Conservation (phyloP, 2,888 invertebrate species). For the Kryphioiulus occultus region DNA sequence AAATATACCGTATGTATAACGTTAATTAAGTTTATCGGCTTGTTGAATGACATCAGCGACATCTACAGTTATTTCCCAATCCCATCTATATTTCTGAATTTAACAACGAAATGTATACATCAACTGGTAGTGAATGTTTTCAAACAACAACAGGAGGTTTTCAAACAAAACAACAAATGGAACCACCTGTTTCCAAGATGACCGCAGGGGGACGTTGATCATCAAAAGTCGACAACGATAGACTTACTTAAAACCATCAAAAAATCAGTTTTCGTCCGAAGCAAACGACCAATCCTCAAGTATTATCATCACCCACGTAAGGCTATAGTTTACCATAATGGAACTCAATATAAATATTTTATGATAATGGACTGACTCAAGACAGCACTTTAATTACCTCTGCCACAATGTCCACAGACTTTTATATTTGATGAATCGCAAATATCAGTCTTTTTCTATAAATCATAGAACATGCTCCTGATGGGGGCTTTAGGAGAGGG, state of each 20-base stretch:
- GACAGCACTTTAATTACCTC: background rate
- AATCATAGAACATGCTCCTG: background rate
- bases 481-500: background rate
- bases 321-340: conserved; percentile 23
- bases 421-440: conserved; percentile 23
- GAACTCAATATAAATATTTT: conserved; percentile 14
- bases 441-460: conserved; percentile 23
- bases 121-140: too few relatives aligned
- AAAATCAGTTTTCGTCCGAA: background rate
- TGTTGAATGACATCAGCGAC: too few relatives aligned
- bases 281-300: background rate
- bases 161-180: too few relatives aligned
- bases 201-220: background rate
- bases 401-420: background rate
- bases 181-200: too few relatives aligned
- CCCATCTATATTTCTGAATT: too few relatives aligned
- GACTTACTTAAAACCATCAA: background rate
- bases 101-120: too few relatives aligned
- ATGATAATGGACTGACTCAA: background rate
- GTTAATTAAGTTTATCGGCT: too few relatives aligned
- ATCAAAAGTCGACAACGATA: background rate
- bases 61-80: too few relatives aligned
- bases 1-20: too few relatives aligned
- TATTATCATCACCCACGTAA: background rate
- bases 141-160: too few relatives aligned